Percentiles rank a stretch among this genome's conserved stretches.
Conservation (phyloP, 1,140 invertebrate genomes). For the Conopomorpha cramerella region DNA sequence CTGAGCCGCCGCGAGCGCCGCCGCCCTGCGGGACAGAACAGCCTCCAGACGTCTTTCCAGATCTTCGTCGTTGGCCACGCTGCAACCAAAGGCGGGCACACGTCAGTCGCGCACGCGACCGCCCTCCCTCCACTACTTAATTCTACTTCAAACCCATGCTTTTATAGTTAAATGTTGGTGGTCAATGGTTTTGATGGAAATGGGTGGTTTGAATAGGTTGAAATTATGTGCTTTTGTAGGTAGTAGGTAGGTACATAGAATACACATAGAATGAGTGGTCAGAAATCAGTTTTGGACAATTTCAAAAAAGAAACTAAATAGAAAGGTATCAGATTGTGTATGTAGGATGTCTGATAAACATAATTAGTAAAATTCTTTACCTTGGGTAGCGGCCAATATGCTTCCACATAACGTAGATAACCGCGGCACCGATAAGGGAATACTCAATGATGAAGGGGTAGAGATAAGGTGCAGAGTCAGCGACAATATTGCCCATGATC, state of each 20-base stretch:
- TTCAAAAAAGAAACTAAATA: no score
- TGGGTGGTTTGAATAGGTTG: no score
- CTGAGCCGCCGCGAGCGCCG: slow-evolving; percentile 78
- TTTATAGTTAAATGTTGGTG: neutral
- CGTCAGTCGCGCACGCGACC: slow-evolving; percentile 26
- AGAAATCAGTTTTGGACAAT: no score
- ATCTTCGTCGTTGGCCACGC: slow-evolving; percentile 80
- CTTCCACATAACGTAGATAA: slow-evolving; percentile 97
- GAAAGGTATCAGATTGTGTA: no score
- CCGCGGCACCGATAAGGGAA: slow-evolving; percentile 93
- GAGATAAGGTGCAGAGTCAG: slow-evolving; percentile 89
- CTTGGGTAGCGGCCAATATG: slow-evolving; percentile 87
- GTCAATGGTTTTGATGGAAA: no score
- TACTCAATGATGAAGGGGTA: slow-evolving; percentile 98
- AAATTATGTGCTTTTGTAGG: no score
- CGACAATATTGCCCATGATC: slow-evolving; percentile 92
- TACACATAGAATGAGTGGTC: no score
- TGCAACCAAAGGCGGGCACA: slow-evolving; percentile 49
- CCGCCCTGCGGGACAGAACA: slow-evolving; percentile 80
- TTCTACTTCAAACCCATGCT: neutral
- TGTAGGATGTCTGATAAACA: no score
- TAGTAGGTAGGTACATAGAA: no score
- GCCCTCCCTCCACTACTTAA: neutral
- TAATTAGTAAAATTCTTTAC: slow-evolving; percentile 27
- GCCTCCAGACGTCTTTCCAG: slow-evolving; percentile 82